phyloP scores from a whole-genome alignment of 2,113 vertebrate species.

The Cyprinodon brontotheroides region DNA sequence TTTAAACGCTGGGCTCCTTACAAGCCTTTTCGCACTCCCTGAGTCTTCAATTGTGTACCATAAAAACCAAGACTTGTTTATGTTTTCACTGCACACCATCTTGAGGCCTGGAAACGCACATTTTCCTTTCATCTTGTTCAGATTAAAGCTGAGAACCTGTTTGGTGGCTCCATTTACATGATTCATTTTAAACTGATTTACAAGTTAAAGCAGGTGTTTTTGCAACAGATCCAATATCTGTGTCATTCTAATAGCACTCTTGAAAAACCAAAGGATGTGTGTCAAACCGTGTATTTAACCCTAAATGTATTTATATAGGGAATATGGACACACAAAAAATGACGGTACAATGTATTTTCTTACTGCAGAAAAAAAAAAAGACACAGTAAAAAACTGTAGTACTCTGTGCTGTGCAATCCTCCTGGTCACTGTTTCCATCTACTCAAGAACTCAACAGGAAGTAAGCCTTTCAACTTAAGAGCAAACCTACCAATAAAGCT shows the following conservation, averaged over 20 bases:
- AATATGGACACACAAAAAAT: too few species aligned
- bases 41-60: background rate
- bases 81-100: background rate
- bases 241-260: background rate
- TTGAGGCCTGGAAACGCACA: background rate
- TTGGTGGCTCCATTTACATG: conserved; percentile 64
- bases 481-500: too few species aligned
- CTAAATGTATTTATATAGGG: too few species aligned
- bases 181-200: conserved; percentile 61
- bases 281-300: too few species aligned
- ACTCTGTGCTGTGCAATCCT: too few species aligned
- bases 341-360: too few species aligned
- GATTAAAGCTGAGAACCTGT: conserved; percentile 38
- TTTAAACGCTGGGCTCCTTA: background rate
- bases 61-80: background rate
- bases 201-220: conserved; percentile 56
- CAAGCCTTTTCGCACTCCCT: background rate
- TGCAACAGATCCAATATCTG: conserved; percentile 19
- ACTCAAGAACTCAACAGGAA: too few species aligned
- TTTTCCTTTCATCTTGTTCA: conserved; percentile 6
- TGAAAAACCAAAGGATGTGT: too few species aligned
- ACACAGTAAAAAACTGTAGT: too few species aligned
- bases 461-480: too few species aligned
- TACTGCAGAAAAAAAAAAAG: too few species aligned
- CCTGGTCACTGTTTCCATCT: too few species aligned